Evolutionary conservation across 1,140 invertebrate species (phyloP), one percentile per base, ranked within the genome.

Genomic region (Drosophila serrata): DNA sequence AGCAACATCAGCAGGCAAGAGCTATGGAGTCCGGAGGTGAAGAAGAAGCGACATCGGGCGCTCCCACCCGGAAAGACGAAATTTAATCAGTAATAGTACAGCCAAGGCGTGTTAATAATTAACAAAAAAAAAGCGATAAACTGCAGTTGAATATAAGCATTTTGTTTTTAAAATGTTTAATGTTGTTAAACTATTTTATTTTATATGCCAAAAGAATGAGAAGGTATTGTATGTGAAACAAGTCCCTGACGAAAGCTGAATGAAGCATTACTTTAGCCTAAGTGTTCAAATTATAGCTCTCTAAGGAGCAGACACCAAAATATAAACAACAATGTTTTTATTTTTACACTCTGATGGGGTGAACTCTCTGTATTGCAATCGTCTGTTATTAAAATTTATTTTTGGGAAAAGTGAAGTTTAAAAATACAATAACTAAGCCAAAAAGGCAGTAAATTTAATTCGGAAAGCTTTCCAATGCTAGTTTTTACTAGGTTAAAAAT

Each of bases 161-260:
- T 61, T 64, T 6, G 27, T 61, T 63, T 15, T 33, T 31, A 9
- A 27, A 57, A 19, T 58, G 24, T 15, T 56, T 6, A 8, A 11
- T 17, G 27, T 19, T 12, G 33, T 56, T 29, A 12, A 39, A 17
- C 17, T 53, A 22, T 15, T 35, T 22, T 35, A 9, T 22, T 22
- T 15, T 22, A 22, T 15, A 35, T 9, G 17, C 19, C 3, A 35
- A 9, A 35, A 6, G 13, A 6, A 19, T 35, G 19, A 51, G 11
- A 19, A 12, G 48, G 6, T 29, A 17, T 11, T 49, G 9, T 0
- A 13, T 13, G 2, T 15, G 6, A 1, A 15, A 8, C 7, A 6
- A 33, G 17, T 0, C 13, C 4, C 19, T 15, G 9, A 12, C 31
- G 1, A 5, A 3, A 22, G 42, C 22, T 19, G 31, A 19, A 51